phyloP scores from a whole-genome alignment of 2,113 vertebrate genomes.

The Seriola aureovittata region DNA sequence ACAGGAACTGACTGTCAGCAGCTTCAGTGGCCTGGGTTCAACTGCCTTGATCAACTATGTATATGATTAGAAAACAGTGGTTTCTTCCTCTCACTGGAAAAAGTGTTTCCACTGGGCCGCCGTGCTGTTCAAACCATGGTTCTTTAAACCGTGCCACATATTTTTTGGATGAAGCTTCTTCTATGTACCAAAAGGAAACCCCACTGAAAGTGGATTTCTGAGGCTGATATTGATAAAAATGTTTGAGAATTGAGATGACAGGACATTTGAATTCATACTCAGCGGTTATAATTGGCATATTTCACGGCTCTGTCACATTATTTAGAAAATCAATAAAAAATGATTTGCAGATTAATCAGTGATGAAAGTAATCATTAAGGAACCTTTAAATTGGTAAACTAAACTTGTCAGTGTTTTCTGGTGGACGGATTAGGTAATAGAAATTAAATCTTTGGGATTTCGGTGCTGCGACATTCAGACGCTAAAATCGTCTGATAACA shows the following conservation, averaged over 20 bases:
- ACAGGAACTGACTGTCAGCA: slow-evolving; percentile 64
- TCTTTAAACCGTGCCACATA: slow-evolving; percentile 25
- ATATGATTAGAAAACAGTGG: slow-evolving; percentile 28
- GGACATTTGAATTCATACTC: neutral
- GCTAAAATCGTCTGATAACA: neutral
- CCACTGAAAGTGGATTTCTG: neutral
- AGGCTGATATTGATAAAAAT: neutral
- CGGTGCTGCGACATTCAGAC: neutral
- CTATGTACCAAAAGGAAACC: neutral
- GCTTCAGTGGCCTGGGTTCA: slow-evolving; percentile 21
- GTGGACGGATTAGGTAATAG: neutral
- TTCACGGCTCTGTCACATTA: no score
- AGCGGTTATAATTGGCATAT: no score
- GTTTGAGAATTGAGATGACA: neutral
- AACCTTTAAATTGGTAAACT: neutral
- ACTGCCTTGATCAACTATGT: slow-evolving; percentile 20
- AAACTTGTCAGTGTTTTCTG: neutral
- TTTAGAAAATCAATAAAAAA: no score
- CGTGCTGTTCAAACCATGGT: slow-evolving; percentile 22
- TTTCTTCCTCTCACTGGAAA: slow-evolving; percentile 48
- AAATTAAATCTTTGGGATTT: neutral
- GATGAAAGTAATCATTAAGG: neutral
- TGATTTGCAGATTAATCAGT: no score
- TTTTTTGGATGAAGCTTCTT: slow-evolving; percentile 23
- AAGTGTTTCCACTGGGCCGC: slow-evolving; percentile 34